These are phyloP conservation scores for Nothoprocta pentlandii DNA, from an alignment of 2,113 vertebrate species.

Conservation along the genomic window DNA sequence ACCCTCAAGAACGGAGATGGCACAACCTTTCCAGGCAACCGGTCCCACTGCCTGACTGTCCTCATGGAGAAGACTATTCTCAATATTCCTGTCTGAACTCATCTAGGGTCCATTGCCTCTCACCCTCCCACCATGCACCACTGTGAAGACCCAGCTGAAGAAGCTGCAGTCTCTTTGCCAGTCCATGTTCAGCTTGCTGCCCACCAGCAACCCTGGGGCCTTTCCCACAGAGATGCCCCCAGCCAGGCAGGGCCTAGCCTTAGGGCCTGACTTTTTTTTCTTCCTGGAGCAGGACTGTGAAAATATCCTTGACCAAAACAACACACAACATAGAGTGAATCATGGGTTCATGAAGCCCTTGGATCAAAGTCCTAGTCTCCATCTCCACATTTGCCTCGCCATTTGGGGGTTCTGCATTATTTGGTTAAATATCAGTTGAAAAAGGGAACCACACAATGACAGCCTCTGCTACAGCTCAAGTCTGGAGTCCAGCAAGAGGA, in stretches of 20 bases:
- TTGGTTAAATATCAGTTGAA: background rate
- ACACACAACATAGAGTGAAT: background rate
- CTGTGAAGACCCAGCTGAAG: background rate
- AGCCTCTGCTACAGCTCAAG: background rate
- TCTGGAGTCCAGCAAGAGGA: background rate
- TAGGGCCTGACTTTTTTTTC: background rate
- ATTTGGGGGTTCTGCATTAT: background rate
- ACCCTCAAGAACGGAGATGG: background rate
- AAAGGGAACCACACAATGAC: background rate
- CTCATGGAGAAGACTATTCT: background rate
- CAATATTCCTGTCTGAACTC: background rate
- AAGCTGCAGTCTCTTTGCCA: background rate
- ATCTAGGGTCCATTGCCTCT: background rate
- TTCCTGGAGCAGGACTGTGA: rapidly evolving
- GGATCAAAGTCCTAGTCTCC: background rate
- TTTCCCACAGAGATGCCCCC: background rate
- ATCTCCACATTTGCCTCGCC: background rate
- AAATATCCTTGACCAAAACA: background rate
- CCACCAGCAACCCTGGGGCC: background rate
- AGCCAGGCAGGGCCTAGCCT: background rate
- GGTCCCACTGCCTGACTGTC: background rate
- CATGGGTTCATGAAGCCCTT: background rate
- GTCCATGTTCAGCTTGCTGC: background rate
- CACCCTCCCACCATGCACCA: background rate
- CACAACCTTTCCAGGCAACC: background rate